A percentile compares a stretch with the other conserved stretches of the same genome.
These are phyloP conservation scores for Microcaecilia unicolor DNA, from an alignment of 2,797 vertebrate genomes.

Conservation along the genomic window DNA sequence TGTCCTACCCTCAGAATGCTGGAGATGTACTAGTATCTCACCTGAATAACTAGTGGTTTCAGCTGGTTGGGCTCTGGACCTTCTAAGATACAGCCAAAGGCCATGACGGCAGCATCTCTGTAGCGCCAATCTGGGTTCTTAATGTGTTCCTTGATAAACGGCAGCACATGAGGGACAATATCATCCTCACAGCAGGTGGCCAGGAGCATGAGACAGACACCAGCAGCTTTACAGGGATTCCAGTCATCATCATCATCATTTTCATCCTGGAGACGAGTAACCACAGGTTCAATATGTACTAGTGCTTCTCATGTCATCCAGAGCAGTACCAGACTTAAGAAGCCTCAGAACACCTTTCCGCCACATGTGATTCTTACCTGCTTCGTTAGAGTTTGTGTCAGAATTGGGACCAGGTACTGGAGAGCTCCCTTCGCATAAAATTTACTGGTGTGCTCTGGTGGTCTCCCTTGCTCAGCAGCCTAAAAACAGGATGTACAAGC, in stretches of 20 bases:
- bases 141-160: constrained; percentile 96
- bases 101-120: constrained; percentile 92
- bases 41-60: constrained; percentile 86
- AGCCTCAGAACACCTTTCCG: too few relatives aligned
- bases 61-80: constrained; percentile 94
- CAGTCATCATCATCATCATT: constrained; percentile 94
- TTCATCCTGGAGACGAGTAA: constrained; percentile 68
- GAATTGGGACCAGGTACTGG: constrained; percentile 94
- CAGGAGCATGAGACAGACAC: constrained; percentile 93
- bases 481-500: constrained; percentile 33
- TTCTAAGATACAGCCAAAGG: constrained; percentile 91
- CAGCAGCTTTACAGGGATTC: constrained; percentile 94
- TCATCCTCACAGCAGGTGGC: constrained; percentile 96
- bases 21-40: too few relatives aligned
- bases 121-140: constrained; percentile 89
- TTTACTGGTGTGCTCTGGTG: constrained; percentile 96
- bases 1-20: too few relatives aligned
- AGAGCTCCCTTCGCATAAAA: constrained; percentile 96
- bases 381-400: constrained; percentile 91
- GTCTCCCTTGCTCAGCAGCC: constrained; percentile 93
- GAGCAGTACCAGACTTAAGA: too few relatives aligned
- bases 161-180: constrained; percentile 89
- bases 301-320: too few relatives aligned
- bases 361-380: constrained; percentile 74
- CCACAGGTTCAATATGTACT: too few relatives aligned